Base-by-base conservation (phyloP, 2,888 invertebrate genomes). In the Agrilus biguttatus region DNA sequence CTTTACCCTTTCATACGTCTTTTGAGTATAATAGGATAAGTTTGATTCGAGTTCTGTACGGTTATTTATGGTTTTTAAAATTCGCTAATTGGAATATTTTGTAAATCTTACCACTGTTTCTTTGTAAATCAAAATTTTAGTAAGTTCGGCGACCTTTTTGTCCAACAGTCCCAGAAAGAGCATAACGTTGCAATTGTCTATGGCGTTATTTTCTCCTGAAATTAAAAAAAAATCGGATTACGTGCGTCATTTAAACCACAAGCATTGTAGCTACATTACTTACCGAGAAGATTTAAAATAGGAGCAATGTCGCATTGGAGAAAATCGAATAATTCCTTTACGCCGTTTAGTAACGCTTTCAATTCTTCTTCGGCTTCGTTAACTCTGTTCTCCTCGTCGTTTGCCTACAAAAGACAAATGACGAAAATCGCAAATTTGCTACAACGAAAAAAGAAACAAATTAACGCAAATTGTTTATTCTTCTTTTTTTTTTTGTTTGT, bases 81-180 rank as follows among this genome's bases (percentile, higher is more conserved):
- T 21, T 21, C 21, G 21, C 21, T 21, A 21, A 5, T 21, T 21
- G 5, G 5, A 21, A 6, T 21, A 21, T 5, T 21, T 21, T 21
- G 21, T 5, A 21, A 5, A 5, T 21, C 38, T 36, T 44, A 46
- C 42, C 40, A 46, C 53, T 44, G 54, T 59, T 46, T 65, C 62
- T 41, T 54, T 57, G 41, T 54, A 68, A 49, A 68, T 65, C n/a
- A 68, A 73, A 41, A 73, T 66, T 50, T 70, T 71, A 39, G 84
- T 71, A 48, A 81, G 72, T 52, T 83, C 80, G 32, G 73, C 72
- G 13, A 82, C 77, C 44, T 79, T 77, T 58, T 81, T 78, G 58
- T 90, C 89, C 49, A 92, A 75, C 36, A 88, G 78, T 50, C 84
- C 83, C 54, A 91, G 73, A 60, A 85, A 88, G 12, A 89, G 73